Evolutionary conservation across 92 coral and sea anemone species (phyloP).

Genomic region (Diadumene lineata): DNA sequence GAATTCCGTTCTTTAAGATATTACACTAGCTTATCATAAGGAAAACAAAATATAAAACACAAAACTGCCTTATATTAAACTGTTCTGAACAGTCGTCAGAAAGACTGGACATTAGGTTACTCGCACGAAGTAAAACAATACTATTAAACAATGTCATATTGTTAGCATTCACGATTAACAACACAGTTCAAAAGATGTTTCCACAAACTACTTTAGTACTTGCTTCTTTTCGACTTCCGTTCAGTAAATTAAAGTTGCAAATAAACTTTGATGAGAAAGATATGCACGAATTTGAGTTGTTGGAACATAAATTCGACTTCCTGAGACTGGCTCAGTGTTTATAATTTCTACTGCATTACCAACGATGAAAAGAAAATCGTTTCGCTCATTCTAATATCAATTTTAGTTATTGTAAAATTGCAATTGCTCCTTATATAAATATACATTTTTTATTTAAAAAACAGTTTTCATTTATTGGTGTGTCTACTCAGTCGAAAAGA

Average conservation of each 20-base stretch:
- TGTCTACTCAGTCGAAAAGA: too few relatives aligned
- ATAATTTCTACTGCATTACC: too few relatives aligned
- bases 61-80: neutral
- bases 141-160: neutral
- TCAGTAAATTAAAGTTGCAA: too few relatives aligned
- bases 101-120: neutral
- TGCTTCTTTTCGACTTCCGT: neutral
- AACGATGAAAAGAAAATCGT: too few relatives aligned
- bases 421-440: too few relatives aligned
- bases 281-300: neutral
- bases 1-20: neutral
- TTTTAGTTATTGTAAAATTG: too few relatives aligned
- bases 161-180: neutral
- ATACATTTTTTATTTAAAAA: too few relatives aligned
- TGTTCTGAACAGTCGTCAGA: neutral
- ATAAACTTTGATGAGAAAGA: too few relatives aligned
- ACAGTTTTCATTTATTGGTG: too few relatives aligned
- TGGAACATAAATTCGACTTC: too few relatives aligned
- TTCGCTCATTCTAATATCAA: too few relatives aligned
- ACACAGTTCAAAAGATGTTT: neutral
- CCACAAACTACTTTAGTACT: neutral
- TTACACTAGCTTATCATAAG: neutral
- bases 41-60: neutral
- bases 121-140: neutral
- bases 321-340: too few relatives aligned